A percentile compares a stretch with the other conserved stretches of the same genome.
These are phyloP conservation scores for Capreolus pygargus DNA, from an alignment of 2,113 vertebrate species.

Conservation along the genomic window DNA sequence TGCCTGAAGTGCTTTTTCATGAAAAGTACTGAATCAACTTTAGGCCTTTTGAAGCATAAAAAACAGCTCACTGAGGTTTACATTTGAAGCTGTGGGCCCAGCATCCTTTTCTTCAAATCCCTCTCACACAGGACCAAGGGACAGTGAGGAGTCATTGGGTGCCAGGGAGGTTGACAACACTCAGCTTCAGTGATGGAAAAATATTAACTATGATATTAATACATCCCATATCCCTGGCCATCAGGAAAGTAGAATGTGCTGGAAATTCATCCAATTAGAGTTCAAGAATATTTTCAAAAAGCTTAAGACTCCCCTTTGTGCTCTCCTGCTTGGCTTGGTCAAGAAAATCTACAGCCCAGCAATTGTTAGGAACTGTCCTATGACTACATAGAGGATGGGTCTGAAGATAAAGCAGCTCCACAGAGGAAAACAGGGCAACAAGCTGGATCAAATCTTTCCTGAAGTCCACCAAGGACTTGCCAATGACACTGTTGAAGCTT, in stretches of 20 bases:
- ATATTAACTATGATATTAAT: neutral
- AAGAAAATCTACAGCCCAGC: neutral
- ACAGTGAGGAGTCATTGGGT: neutral
- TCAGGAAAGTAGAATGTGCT: neutral
- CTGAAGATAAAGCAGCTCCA: neutral
- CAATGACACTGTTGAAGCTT: neutral
- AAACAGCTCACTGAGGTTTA: neutral
- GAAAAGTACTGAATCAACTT: slow-evolving; percentile 6
- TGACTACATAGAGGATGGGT: too few relatives aligned
- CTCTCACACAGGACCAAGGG: neutral
- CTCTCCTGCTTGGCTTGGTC: neutral
- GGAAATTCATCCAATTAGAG: neutral
- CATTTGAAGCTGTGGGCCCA: neutral
- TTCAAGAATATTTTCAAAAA: neutral
- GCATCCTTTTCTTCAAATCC: neutral
- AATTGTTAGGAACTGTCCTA: neutral
- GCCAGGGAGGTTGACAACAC: neutral
- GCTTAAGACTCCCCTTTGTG: neutral
- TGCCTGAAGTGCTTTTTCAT: neutral
- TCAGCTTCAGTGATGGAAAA: neutral
- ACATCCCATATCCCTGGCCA: neutral
- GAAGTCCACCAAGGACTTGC: neutral
- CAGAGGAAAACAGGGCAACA: neutral
- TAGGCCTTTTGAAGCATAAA: neutral
- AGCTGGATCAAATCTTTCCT: neutral